phyloP scores from a whole-genome alignment of 2,113 vertebrate species.

The Camelus dromedarius region DNA sequence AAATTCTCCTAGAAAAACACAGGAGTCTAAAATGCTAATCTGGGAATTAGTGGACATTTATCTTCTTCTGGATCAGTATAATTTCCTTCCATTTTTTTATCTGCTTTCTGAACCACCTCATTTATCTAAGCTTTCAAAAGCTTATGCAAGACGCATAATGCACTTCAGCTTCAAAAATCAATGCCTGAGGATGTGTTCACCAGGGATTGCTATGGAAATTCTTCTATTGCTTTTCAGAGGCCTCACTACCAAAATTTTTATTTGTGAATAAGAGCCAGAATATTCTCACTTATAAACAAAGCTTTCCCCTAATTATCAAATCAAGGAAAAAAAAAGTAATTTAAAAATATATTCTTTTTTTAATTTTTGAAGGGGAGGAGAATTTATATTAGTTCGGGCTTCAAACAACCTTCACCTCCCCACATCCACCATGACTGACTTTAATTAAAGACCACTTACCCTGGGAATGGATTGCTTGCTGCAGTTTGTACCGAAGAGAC shows the following conservation, averaged over 20 bases:
- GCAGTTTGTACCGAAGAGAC: constrained; percentile 37
- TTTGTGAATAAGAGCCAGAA: constrained; percentile 10
- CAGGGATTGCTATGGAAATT: constrained; percentile 52
- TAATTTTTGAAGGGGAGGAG: constrained; percentile 61
- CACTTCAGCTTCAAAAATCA: constrained; percentile 75
- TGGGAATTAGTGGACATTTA: constrained; percentile 85
- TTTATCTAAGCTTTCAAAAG: constrained; percentile 87
- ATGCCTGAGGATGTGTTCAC: constrained; percentile 12
- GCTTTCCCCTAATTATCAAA: constrained; percentile 49
- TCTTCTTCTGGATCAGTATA: constrained; percentile 82
- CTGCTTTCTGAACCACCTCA: constrained; percentile 84
- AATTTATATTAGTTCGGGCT: constrained; percentile 19
- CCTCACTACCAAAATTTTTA: constrained; percentile 57
- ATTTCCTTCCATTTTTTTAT: constrained; percentile 80
- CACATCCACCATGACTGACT: not conserved
- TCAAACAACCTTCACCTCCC: not conserved
- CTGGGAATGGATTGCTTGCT: constrained; percentile 47
- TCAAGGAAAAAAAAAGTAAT: not conserved
- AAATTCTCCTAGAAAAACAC: constrained; percentile 78
- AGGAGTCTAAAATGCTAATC: constrained; percentile 78
- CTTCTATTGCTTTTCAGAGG: constrained; percentile 28
- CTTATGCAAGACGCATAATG: constrained; percentile 82
- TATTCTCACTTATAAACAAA: constrained; percentile 56
- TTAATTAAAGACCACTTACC: constrained; percentile 76
- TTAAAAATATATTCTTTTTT: not conserved